Evolutionary conservation across 2,113 vertebrate genomes (phyloP), one percentile per base, ranked within the genome.

Genomic region (Nanorana parkeri): DNA sequence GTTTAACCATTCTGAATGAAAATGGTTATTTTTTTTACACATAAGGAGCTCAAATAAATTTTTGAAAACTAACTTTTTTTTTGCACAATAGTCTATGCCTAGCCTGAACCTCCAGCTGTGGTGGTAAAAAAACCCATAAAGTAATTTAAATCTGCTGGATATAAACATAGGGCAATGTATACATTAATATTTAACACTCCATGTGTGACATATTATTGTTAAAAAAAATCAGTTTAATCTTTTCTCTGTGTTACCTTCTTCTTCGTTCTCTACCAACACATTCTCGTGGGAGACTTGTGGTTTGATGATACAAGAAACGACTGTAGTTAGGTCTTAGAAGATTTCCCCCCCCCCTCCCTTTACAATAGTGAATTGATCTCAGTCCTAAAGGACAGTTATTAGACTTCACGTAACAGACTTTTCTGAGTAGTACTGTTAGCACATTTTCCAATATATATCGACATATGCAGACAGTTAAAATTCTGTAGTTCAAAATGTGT

Each of bases 401-500:
- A 80, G 67, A 72, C 66, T 72, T 72, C 78, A 80, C 78, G 71
- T 71, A 80, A 80, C 78, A 72, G 56, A 23, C 7, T 52, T 51
- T 51, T 81, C 66, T 65, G 68, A 73, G 58, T 65, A 72, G 79
- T 81, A 81, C 69, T 81, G 79, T 73, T 81, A 81, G 56, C 79
- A 81, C 79, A 73, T 74, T 81, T 81, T 72, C 68, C 78, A 80
- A 80, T 80, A 81, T 81, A 72, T 81, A 81, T 64, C 60, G 69
- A 81, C 79, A 81, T 81, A 81, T 81, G 79, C 24, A 81, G 55
- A 55, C 61, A 13, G 79, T 81, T 81, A 81, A 81, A 74, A 64
- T 73, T 81, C 60, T 81, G 68, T 73, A 73, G 68, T 65, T 74
- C 60, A 81, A 74, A 74, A 65, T 74, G 51, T 73, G 60, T 81